Evolutionary conservation across 2,113 vertebrate genomes (phyloP).

Genomic region (Picathartes gymnocephalus): DNA sequence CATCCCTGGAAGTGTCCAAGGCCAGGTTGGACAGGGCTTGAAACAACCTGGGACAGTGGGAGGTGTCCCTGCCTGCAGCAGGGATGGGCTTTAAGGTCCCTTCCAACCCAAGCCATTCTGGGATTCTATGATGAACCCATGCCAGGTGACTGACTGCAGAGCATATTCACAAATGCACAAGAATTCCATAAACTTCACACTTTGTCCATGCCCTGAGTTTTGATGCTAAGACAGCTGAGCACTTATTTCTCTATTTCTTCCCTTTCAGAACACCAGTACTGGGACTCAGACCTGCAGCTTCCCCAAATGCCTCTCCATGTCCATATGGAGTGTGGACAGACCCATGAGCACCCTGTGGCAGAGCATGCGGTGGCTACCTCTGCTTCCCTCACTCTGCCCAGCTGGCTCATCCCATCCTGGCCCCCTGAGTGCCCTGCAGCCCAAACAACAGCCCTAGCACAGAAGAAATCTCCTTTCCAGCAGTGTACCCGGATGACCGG

Average conservation of each 20-base stretch:
- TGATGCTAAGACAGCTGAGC: neutral
- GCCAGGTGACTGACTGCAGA: neutral
- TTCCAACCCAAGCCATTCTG: neutral
- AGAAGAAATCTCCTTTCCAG: neutral
- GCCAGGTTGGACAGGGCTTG: fast-evolving
- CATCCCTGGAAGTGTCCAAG: neutral
- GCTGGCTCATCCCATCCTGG: neutral
- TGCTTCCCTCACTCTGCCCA: neutral
- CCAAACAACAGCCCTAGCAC: neutral
- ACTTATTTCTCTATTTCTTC: neutral
- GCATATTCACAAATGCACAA: neutral
- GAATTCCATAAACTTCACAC: neutral
- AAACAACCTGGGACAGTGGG: neutral
- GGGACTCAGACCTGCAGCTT: neutral
- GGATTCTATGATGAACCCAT: neutral
- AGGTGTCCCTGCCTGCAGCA: neutral
- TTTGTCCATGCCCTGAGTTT: neutral
- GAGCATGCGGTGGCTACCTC: neutral
- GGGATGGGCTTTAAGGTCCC: neutral
- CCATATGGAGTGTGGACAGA: neutral
- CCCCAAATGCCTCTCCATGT: neutral
- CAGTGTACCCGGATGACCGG: neutral
- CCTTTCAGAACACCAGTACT: neutral
- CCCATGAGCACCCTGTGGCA: neutral
- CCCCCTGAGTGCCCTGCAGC: neutral